Base-by-base conservation (phyloP, 2,113 vertebrate genomes). In the Amazona vittata region DNA sequence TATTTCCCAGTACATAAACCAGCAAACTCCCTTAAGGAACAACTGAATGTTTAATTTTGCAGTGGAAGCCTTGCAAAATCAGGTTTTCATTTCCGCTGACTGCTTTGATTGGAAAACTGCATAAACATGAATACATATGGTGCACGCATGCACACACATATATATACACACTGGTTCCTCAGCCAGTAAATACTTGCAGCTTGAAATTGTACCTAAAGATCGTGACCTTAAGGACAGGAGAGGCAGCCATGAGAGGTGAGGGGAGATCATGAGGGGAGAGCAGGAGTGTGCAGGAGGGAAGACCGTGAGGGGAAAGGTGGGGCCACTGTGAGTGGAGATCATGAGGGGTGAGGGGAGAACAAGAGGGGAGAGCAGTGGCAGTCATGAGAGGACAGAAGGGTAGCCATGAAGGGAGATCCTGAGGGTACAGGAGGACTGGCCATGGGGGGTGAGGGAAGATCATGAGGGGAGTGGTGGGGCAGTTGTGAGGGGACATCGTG, bases 81-180 rank as follows among this genome's bases (percentile, higher is more conserved):
- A 83, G 78, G 81, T 93, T 96, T 93, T 92, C 33, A 62, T 94
- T 96, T 90, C 82, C 63, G 6, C 77, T 57, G 47, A 89, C 67
- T 59, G 84, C 44, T 47, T 84, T 86, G 82, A 94, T 59, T 85
- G 78, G 69, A 50, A 91, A 96, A 91, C 37, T 75, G 65, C 65
- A 62, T 62, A 69, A 26, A 33, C 55, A 79, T 2, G 25, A 83
- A 86, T 68, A 80, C 85, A 79, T 11, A 31, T 62, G 88, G 65
- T 44, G 31, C 46, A 65, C 15, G 29, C 53, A 25, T 62, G 37
- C 64, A 55, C 67, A 6, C 37, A 55, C 20, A 69, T 3, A 37
- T 12, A 41, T 15, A 49, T 21, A 9, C n/a, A 26, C 33, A 4
- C 44, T 8, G 16, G 28, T 17, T 74, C 73, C 57, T 67, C 62